Percentiles rank a stretch among this genome's conserved stretches.
phyloP scores from a whole-genome alignment of 2,113 vertebrate species.

The Pseudois nayaur region DNA sequence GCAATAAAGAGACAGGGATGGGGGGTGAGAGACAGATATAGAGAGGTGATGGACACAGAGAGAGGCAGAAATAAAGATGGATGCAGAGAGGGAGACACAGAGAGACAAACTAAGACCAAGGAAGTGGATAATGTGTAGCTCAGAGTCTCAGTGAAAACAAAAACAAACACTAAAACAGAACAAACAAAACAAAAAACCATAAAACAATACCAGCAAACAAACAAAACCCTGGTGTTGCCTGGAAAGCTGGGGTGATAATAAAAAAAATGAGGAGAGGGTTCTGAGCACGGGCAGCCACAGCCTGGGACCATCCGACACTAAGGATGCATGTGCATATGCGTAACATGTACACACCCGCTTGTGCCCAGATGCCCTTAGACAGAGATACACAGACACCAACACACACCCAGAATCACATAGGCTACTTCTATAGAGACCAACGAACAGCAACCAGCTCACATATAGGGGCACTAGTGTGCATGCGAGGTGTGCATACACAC shows the following conservation, averaged over 20 bases:
- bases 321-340: background rate
- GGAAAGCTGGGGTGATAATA: background rate
- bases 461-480: background rate
- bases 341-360: background rate
- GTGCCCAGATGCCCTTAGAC: background rate
- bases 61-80: background rate
- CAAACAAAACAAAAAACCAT: background rate
- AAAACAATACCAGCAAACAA: background rate
- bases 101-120: conserved; percentile 22
- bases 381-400: background rate
- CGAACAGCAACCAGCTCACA: background rate
- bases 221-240: background rate
- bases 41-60: background rate
- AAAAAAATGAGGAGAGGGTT: background rate
- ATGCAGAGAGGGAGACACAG: background rate
- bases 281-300: background rate
- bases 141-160: conserved; percentile 2
- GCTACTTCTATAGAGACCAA: background rate
- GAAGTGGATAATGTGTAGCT: background rate
- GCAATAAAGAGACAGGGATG: background rate
- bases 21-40: background rate
- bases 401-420: background rate
- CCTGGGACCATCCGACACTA: background rate
- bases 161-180: background rate
- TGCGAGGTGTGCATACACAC: background rate